A percentile compares a stretch with the other conserved stretches of the same genome.
Evolutionary conservation across 2,113 vertebrate species (phyloP).

Genomic region (Planiliza haematocheilus): DNA sequence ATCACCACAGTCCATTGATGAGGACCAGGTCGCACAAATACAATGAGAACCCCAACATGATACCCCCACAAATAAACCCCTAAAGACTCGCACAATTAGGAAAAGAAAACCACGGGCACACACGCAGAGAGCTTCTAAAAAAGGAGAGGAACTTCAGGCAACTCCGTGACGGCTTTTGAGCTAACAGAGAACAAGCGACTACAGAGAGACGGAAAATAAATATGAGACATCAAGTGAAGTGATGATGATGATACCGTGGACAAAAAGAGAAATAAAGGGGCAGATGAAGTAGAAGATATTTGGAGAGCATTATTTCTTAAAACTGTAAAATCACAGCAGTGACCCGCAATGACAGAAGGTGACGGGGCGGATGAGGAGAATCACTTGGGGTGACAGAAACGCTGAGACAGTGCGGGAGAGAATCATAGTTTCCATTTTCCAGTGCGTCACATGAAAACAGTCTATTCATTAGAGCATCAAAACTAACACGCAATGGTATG

Average conservation of each 20-base stretch:
- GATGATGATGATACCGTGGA: conserved; percentile 9
- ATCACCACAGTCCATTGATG: conserved; percentile 32
- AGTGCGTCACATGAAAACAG: conserved; percentile 70
- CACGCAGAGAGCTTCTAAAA: background rate
- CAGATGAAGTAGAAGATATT: background rate
- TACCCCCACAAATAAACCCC: conserved; percentile 6
- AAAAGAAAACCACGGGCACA: background rate
- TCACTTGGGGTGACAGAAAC: conserved; percentile 5
- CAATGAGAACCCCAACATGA: conserved; percentile 37
- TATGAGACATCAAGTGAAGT: conserved; percentile 5
- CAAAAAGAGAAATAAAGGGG: no score
- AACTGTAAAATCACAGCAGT: conserved; percentile 5
- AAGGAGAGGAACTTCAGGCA: conserved; percentile 4
- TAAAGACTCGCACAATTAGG: conserved; percentile 12
- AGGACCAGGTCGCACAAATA: conserved; percentile 38
- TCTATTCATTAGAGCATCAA: conserved; percentile 76
- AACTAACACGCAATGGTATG: conserved; percentile 63
- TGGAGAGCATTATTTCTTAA: conserved; percentile 10
- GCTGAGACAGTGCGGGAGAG: conserved; percentile 12
- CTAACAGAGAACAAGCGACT: conserved; percentile 9
- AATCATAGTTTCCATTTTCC: conserved; percentile 76
- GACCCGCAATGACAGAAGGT: conserved; percentile 40
- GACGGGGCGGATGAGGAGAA: conserved; percentile 38
- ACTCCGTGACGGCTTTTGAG: background rate
- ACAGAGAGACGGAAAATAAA: conserved; percentile 14